Evolutionary conservation across 2,888 invertebrate genomes (phyloP).

Genomic region (Latheticus oryzae): DNA sequence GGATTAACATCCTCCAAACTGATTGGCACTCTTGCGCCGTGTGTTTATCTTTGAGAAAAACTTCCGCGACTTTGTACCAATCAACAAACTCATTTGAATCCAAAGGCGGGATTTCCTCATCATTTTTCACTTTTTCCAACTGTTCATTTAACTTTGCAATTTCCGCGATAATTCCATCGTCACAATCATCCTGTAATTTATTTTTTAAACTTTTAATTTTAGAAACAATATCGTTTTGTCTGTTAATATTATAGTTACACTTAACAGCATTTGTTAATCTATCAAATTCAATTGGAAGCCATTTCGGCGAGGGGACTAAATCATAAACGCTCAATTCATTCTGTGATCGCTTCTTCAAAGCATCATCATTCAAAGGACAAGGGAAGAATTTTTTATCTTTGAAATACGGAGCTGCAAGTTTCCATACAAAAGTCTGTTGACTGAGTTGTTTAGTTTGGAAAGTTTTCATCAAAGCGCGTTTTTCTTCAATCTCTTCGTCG

Average conservation of each 20-base stretch:
- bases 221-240: slow-evolving; percentile 43
- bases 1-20: slow-evolving; percentile 78
- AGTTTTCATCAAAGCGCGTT: slow-evolving; percentile 30
- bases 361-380: slow-evolving; percentile 72
- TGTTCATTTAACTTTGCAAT: slow-evolving; percentile 52
- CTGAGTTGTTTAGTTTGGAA: slow-evolving; percentile 8
- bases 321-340: slow-evolving; percentile 52
- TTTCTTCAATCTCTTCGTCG: slow-evolving; percentile 44
- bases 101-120: slow-evolving; percentile 49
- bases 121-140: slow-evolving; percentile 40
- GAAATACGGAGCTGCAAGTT: slow-evolving; percentile 73
- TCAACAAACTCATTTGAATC: slow-evolving; percentile 66
- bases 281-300: slow-evolving; percentile 56
- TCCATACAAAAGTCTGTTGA: slow-evolving; percentile 41
- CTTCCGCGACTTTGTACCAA: slow-evolving; percentile 70
- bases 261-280: slow-evolving; percentile 50
- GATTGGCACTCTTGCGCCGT: slow-evolving; percentile 73
- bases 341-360: slow-evolving; percentile 55
- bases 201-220: slow-evolving; percentile 32
- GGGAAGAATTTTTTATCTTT: slow-evolving; percentile 71
- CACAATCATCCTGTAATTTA: slow-evolving; percentile 14
- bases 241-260: slow-evolving; percentile 50
- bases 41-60: slow-evolving; percentile 68
- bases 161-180: slow-evolving; percentile 68
- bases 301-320: slow-evolving; percentile 56